A percentile compares a stretch with the other conserved stretches of the same genome.
These are phyloP conservation scores for Heliocidaris erythrogramma DNA, from an alignment of 35 echinoderm and acorn worm genomes.

Conservation along the genomic window DNA sequence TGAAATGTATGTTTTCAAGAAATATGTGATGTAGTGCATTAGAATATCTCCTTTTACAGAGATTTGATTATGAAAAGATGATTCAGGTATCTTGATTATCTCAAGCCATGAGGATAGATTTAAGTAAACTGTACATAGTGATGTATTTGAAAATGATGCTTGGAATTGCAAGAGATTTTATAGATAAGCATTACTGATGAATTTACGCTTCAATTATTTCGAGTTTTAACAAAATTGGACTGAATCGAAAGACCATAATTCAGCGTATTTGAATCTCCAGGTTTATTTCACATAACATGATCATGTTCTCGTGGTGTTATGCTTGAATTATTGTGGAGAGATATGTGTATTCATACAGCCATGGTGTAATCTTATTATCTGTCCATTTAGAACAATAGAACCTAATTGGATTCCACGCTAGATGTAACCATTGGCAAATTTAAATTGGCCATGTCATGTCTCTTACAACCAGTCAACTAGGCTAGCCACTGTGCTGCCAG, in stretches of 20 bases:
- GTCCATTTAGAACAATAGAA: not conserved
- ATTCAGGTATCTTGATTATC: no score
- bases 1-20: no score
- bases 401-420: not conserved
- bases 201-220: not conserved
- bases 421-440: not conserved
- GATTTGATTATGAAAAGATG: no score
- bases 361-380: not conserved
- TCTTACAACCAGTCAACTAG: not conserved
- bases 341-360: not conserved
- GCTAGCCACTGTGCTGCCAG: slow-evolving; percentile 21
- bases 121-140: no score
- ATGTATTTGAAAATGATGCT: no score
- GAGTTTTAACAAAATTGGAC: not conserved
- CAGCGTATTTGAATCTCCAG: not conserved
- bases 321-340: not conserved
- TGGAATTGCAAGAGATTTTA: no score
- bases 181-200: no score
- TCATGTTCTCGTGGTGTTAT: not conserved
- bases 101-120: no score
- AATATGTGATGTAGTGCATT: no score
- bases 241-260: not conserved
- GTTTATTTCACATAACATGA: no score
- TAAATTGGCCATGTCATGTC: not conserved
- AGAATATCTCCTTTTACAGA: no score